Conservation (phyloP, 2,888 invertebrate species). For the Portevinia maculata region DNA sequence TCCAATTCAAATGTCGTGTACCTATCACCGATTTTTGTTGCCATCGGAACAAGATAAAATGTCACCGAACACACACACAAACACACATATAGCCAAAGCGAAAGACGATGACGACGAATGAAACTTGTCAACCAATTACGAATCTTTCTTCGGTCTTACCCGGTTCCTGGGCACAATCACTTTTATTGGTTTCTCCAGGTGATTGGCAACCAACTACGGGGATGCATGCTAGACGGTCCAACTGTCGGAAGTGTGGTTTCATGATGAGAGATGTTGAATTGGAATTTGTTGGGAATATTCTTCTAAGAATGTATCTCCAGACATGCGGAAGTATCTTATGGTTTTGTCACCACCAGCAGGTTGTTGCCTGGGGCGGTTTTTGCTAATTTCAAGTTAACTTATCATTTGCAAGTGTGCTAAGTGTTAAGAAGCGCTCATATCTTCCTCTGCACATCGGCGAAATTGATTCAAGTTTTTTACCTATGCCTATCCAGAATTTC, state of each 20-base stretch:
- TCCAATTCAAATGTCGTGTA: slow-evolving; percentile 74
- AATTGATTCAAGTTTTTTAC: slow-evolving; percentile 1
- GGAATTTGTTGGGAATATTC: slow-evolving; percentile 61
- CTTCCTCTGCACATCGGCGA: neutral
- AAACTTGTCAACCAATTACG: slow-evolving; percentile 74
- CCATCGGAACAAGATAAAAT: slow-evolving; percentile 73
- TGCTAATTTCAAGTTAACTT: neutral
- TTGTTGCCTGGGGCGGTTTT: neutral
- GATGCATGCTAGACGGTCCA: slow-evolving; percentile 43
- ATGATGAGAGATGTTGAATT: slow-evolving; percentile 55
- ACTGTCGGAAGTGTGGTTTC: slow-evolving; percentile 67
- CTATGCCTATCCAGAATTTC: neutral
- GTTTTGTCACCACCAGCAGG: slow-evolving; percentile 30
- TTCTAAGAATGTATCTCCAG: slow-evolving; percentile 24
- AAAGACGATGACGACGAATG: slow-evolving; percentile 51
- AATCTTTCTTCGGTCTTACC: slow-evolving; percentile 54
- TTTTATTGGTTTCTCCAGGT: slow-evolving; percentile 62
- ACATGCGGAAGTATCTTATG: slow-evolving; percentile 60
- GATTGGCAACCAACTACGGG: slow-evolving; percentile 57
- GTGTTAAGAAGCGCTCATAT: too few relatives aligned
- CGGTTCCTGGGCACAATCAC: slow-evolving; percentile 63
- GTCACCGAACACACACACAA: slow-evolving; percentile 45
- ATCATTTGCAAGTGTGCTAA: slow-evolving; percentile 7
- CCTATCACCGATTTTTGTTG: slow-evolving; percentile 72
- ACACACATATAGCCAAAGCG: neutral